Evolutionary conservation across 1,140 invertebrate genomes (phyloP), one percentile per base, ranked within the genome.

Genomic region (Drosophila pandora): DNA sequence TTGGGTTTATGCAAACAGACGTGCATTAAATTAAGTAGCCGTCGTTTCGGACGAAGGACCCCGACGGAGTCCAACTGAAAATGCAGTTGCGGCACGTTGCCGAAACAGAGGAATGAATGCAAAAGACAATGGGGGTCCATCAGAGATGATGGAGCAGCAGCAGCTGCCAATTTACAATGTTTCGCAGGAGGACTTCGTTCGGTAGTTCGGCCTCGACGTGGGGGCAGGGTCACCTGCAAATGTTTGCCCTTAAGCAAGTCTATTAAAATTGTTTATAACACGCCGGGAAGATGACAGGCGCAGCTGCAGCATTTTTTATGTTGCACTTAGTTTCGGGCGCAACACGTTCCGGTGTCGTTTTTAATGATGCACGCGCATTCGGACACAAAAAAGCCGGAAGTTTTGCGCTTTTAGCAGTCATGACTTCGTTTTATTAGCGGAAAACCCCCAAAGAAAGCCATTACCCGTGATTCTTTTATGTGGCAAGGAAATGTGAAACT

Each of bases 11-110:
- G 83, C 82, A 88, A 87, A 87, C 83, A 88, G 83, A 87, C 82
- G 83, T 88, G 82, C 82, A 85, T 85, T 85, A 85, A 85, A 85
- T 85, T 87, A 85, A 85, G 82, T 85, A 85, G 82, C 82, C 82
- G 78, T 60, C 64, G 61, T 68, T 64, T 78, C 56, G 78, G 61
- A 78, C 82, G 57, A 7, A 41, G 32, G 13, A 64, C 57, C 17
- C n/a, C n/a, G 28, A 7, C 43, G 43, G 5, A 22, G 17, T 10
- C 56, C 56, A 7, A 69, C 62, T 73, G 59, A 58, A 49, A 64
- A 25, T 81, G 82, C 82, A 70, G 76, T 37, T 62, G 60, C 49
- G 64, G 82, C 81, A 85, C 81, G 81, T 85, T 87, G 82, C 52
- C 28, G 61, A 61, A 69, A 57, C 61, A 60, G 22, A 47, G 75